These are phyloP conservation scores for Harpegnathos saltator DNA, from an alignment of 1,140 invertebrate genomes.

Conservation along the genomic window DNA sequence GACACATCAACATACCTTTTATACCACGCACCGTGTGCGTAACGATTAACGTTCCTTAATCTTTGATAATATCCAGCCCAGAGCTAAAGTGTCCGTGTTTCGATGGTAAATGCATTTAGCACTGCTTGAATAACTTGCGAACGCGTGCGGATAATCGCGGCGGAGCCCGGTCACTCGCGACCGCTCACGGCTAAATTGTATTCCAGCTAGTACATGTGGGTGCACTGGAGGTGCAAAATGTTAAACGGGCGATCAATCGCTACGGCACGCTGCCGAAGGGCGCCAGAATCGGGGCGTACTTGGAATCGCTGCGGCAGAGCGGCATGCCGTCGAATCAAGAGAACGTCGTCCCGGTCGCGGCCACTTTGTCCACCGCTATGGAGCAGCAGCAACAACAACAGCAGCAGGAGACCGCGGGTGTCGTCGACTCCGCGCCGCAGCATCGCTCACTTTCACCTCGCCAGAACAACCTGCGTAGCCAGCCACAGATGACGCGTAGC, in stretches of 20 bases:
- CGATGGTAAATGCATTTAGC: constrained; percentile 81
- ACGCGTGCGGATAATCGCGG: too few relatives aligned
- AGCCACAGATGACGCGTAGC: constrained; percentile 93
- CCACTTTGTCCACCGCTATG: constrained; percentile 75
- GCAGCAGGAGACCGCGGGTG: constrained; percentile 65
- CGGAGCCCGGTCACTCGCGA: background rate
- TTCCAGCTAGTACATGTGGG: constrained; percentile 91
- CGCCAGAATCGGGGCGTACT: constrained; percentile 96
- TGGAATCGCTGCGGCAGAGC: constrained; percentile 95
- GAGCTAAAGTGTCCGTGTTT: constrained; percentile 41
- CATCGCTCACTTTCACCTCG: constrained; percentile 86
- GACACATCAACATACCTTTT: constrained; percentile 50
- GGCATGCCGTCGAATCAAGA: constrained; percentile 87
- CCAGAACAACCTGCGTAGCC: constrained; percentile 88
- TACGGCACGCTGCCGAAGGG: constrained; percentile 98
- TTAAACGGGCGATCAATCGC: constrained; percentile 97
- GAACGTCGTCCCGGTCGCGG: constrained; percentile 69
- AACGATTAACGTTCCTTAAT: constrained; percentile 20
- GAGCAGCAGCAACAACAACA: constrained; percentile 75
- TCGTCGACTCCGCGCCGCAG: constrained; percentile 73
- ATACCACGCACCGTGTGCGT: constrained; percentile 5
- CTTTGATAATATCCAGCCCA: constrained; percentile 9
- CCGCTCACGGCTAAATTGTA: constrained; percentile 60
- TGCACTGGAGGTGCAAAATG: constrained; percentile 98
- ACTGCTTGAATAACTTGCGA: constrained; percentile 81